A percentile compares a stretch with the other conserved stretches of the same genome.
Conservation (phyloP, 2,888 invertebrate genomes). For the Eueremaeus valkanovi region DNA sequence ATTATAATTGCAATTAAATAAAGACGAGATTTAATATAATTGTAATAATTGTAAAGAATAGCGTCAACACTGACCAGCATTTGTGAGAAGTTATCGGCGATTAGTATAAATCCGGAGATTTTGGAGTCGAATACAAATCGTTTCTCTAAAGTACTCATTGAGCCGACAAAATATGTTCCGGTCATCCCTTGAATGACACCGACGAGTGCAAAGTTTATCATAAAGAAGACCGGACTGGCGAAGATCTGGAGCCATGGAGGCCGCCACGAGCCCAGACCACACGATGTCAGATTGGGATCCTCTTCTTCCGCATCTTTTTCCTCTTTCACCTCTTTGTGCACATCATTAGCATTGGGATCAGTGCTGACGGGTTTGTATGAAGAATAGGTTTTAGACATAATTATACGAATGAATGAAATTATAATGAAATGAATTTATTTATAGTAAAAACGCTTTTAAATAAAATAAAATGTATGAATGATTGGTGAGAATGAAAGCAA, state of each 20-base stretch:
- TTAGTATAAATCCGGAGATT: slow-evolving; percentile 44
- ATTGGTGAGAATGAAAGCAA: not conserved
- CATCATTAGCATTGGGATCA: not conserved
- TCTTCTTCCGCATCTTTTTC: slow-evolving; percentile 16
- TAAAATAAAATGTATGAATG: not conserved
- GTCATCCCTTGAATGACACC: slow-evolving; percentile 45
- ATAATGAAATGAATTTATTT: not conserved
- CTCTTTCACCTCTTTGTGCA: not conserved
- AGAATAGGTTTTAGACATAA: slow-evolving; percentile 1
- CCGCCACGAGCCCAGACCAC: slow-evolving; percentile 45
- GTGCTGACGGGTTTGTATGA: not conserved
- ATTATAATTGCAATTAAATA: too few relatives aligned
- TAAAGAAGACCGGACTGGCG: slow-evolving; percentile 44
- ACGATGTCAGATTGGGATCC: slow-evolving; percentile 17
- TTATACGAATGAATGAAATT: not conserved
- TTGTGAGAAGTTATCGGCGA: slow-evolving; percentile 44
- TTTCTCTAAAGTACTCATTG: slow-evolving; percentile 45
- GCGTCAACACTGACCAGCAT: slow-evolving; percentile 40
- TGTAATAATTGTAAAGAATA: too few relatives aligned
- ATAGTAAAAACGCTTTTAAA: not conserved
- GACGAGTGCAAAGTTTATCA: slow-evolving; percentile 43
- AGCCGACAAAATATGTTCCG: slow-evolving; percentile 43
- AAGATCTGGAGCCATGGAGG: slow-evolving; percentile 46
- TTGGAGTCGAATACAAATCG: slow-evolving; percentile 44
- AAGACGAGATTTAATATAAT: too few relatives aligned